Conservation (phyloP, 2,888 invertebrate species). For the Herminia tarsipennalis region DNA sequence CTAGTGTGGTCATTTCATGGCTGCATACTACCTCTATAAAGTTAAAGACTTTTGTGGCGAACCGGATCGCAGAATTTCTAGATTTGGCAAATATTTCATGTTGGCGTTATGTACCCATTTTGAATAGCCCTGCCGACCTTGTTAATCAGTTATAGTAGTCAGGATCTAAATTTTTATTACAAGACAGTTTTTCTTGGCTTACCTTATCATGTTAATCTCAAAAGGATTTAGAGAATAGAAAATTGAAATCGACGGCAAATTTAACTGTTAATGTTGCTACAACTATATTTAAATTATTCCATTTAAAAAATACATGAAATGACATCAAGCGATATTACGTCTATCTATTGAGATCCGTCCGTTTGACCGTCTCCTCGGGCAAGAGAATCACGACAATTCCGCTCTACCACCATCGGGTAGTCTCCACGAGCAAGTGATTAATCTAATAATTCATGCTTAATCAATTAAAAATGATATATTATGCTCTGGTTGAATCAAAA, state of each 20-base stretch:
- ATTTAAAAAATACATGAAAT: neutral
- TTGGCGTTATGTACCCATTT: slow-evolving; percentile 5
- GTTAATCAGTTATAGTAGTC: slow-evolving; percentile 1
- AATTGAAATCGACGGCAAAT: too few species aligned
- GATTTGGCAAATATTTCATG: neutral
- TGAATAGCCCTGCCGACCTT: neutral
- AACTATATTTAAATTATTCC: neutral
- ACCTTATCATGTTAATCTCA: too few species aligned
- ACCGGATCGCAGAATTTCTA: neutral
- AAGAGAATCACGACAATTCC: too few species aligned
- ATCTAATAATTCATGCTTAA: too few species aligned
- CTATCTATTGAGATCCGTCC: neutral
- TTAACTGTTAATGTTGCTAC: too few species aligned
- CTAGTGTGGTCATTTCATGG: slow-evolving; percentile 1
- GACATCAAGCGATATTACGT: neutral
- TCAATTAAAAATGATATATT: too few species aligned
- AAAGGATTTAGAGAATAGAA: too few species aligned
- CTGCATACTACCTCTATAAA: neutral
- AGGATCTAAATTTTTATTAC: neutral
- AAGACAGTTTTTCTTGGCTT: too few species aligned
- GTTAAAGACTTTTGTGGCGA: slow-evolving; percentile 3
- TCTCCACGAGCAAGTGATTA: too few species aligned
- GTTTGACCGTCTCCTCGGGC: too few species aligned
- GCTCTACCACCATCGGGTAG: too few species aligned
- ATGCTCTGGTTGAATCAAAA: too few species aligned